phyloP scores from a whole-genome alignment of 2,888 invertebrate species.

The Anaspis maculata region DNA sequence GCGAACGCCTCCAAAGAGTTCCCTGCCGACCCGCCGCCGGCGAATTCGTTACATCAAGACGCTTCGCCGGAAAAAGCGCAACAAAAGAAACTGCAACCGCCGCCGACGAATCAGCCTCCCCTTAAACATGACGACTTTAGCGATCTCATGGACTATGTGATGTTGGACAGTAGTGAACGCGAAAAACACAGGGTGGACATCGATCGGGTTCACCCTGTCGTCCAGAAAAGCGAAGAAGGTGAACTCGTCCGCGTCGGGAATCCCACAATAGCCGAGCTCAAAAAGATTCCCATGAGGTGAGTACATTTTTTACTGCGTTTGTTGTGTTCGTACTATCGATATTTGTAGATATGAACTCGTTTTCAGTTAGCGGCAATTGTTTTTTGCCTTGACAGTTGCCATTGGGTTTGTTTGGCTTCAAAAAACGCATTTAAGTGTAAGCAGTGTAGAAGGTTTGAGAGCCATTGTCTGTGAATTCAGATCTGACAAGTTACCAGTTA shows the following conservation, averaged over 20 bases:
- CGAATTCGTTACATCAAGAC: neutral
- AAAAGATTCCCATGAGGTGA: constrained; percentile 46
- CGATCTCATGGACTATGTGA: constrained; percentile 49
- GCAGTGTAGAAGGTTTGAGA: no score
- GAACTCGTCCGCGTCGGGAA: constrained; percentile 51
- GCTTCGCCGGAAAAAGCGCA: constrained; percentile 1
- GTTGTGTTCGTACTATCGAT: no score
- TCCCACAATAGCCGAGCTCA: constrained; percentile 63
- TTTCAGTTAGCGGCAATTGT: no score
- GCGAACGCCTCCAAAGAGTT: constrained; percentile 39
- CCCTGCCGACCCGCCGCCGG: constrained; percentile 24
- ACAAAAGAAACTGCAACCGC: no score
- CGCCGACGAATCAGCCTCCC: no score
- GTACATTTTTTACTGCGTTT: no score
- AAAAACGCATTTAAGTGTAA: no score
- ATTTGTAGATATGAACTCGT: no score
- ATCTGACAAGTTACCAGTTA: no score
- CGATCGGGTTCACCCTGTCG: constrained; percentile 45
- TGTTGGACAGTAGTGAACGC: constrained; percentile 46
- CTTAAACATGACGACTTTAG: constrained; percentile 51
- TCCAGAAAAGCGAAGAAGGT: constrained; percentile 46
- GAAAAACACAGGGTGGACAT: constrained; percentile 45
- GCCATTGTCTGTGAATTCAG: no score
- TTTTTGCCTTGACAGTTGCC: no score
- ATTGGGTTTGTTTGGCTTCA: no score